A percentile compares a stretch with the other conserved stretches of the same genome.
phyloP scores from a whole-genome alignment of 2,888 invertebrate species.

The Myathropa florea region DNA sequence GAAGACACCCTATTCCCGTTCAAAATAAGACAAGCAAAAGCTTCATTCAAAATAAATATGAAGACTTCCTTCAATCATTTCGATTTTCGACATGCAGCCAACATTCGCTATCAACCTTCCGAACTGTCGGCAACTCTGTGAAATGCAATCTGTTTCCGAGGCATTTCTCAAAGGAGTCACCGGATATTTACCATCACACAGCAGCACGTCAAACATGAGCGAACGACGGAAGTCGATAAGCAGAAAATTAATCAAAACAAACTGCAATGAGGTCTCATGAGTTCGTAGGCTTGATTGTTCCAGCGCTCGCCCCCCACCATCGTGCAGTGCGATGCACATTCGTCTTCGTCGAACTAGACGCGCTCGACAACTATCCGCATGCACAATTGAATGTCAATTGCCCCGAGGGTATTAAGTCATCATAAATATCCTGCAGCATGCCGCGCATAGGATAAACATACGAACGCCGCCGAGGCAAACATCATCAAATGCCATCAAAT shows the following conservation, averaged over 20 bases:
- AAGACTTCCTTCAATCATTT: not conserved
- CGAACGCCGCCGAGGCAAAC: constrained; percentile 44
- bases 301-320: no score
- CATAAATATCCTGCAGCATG: constrained; percentile 69
- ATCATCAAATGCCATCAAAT: constrained; percentile 67
- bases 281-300: constrained; percentile 49
- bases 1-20: no score
- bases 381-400: constrained; percentile 71
- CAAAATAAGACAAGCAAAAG: not conserved
- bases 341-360: constrained; percentile 9
- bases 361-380: constrained; percentile 33
- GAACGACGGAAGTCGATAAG: constrained; percentile 70
- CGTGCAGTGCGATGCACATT: constrained; percentile 4
- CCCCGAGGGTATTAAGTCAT: constrained; percentile 68
- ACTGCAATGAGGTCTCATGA: constrained; percentile 63
- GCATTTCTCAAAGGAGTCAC: constrained; percentile 68
- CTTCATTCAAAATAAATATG: not conserved
- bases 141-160: constrained; percentile 57
- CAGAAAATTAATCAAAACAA: constrained; percentile 71
- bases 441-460: constrained; percentile 51
- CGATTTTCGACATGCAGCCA: not conserved
- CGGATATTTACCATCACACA: constrained; percentile 69
- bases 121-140: constrained; percentile 43
- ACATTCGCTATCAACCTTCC: not conserved
- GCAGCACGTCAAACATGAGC: constrained; percentile 57